Evolutionary conservation across 2,888 invertebrate species (phyloP), one percentile per base, ranked within the genome.

Genomic region (Mythimna loreyi): DNA sequence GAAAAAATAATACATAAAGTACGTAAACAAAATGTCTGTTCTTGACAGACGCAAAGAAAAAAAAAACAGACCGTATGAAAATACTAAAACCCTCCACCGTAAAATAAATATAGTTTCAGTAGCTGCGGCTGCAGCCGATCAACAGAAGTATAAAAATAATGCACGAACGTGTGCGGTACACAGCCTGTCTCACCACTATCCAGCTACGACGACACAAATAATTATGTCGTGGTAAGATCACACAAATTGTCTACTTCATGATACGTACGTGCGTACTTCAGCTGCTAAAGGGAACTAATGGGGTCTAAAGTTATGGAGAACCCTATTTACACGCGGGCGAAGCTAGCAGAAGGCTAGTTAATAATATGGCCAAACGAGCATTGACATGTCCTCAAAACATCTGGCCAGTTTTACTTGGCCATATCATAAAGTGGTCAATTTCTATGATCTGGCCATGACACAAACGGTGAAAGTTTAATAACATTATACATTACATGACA

Each of bases 41-140:
- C 21, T 58, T 21, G 33, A 52, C 47, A 55, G 50, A 49, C 7
- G 56, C 30, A 45, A 61, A 65, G n/a, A n/a, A 45, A 53, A 16
- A 5, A 33, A 53, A 63, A 52, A 63, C 11, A 21, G 11, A 61
- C 19, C 43, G 45, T 67, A 67, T 28, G 63, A 58, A 75, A 75
- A 61, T 64, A 67, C 47, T 40, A 58, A 75, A 74, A 80, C 53
- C 67, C 63, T 40, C 40, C 75, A 77, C 60, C 68, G 30, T 47
- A 3, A 50, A 65, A 78, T 53, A 61, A 73, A 61, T 63, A 59
- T 21, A 21, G 28, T 61, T 60, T 45, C 40, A 60, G 2, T 40
- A 36, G 55, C 36, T 77, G 52, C 13, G 45, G 33, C 36, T 49
- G 36, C 49, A 21, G 30, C 19, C 19, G 57, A 61, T 56, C 59